Evolutionary conservation across 2,888 invertebrate species (phyloP).

Genomic region (Rhamnusium bicolor): DNA sequence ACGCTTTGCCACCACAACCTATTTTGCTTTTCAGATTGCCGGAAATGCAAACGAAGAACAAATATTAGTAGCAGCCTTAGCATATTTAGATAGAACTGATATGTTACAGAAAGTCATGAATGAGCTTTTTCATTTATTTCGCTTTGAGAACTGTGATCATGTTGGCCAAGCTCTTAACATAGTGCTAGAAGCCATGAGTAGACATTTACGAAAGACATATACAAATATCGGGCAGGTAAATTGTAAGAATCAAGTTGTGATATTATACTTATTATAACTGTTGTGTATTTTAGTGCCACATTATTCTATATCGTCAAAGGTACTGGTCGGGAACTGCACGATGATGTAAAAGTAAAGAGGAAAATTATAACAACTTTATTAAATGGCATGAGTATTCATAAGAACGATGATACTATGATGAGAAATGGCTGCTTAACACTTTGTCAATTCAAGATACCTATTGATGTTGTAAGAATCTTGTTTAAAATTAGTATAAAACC

Average conservation of each 20-base stretch:
- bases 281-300: conserved; percentile 80
- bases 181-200: conserved; percentile 92
- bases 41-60: conserved; percentile 94
- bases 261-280: not conserved
- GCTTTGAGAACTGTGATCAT: conserved; percentile 86
- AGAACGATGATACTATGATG: conserved; percentile 93
- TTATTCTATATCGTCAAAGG: conserved; percentile 96
- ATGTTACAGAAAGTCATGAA: conserved; percentile 89
- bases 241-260: conserved; percentile 2
- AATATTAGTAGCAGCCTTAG: conserved; percentile 87
- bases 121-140: conserved; percentile 90
- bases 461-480: conserved; percentile 85
- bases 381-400: conserved; percentile 91
- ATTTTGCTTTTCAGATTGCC: conserved; percentile 78
- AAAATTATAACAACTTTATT: conserved; percentile 87
- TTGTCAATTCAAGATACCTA: conserved; percentile 95
- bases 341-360: conserved; percentile 79
- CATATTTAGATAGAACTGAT: conserved; percentile 89
- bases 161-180: conserved; percentile 84
- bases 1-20: conserved; percentile 16
- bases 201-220: conserved; percentile 91
- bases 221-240: conserved; percentile 91
- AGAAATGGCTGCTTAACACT: conserved; percentile 95
- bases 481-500: no score
- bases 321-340: conserved; percentile 83